phyloP scores from a whole-genome alignment of 1,140 invertebrate genomes.

The Lycorma delicatula region DNA sequence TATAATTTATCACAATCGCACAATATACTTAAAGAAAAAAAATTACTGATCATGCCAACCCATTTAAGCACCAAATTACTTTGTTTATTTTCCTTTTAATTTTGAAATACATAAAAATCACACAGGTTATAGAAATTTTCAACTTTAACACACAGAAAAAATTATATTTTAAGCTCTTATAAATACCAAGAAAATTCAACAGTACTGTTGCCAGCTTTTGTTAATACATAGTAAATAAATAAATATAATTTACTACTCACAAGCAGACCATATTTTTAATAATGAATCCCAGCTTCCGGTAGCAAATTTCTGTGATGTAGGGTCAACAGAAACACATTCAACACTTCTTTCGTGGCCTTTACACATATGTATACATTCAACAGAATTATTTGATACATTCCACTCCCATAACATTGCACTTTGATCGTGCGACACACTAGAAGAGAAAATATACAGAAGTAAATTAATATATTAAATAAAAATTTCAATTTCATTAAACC shows the following conservation, averaged over 20 bases:
- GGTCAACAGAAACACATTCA: slow-evolving; percentile 70
- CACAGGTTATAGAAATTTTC: too few relatives aligned
- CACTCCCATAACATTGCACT: slow-evolving; percentile 86
- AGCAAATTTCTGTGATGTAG: slow-evolving; percentile 58
- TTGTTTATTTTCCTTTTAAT: too few relatives aligned
- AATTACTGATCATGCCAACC: too few relatives aligned
- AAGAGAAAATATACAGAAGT: slow-evolving; percentile 30
- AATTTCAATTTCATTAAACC: too few relatives aligned
- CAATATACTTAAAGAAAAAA: too few relatives aligned
- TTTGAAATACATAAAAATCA: too few relatives aligned
- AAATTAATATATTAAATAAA: slow-evolving; percentile 6
- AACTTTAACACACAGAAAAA: too few relatives aligned
- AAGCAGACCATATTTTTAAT: slow-evolving; percentile 66
- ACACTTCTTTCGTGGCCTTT: slow-evolving; percentile 83
- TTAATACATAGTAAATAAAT: not conserved
- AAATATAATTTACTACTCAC: not conserved
- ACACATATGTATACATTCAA: slow-evolving; percentile 71
- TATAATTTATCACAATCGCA: too few relatives aligned
- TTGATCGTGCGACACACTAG: slow-evolving; percentile 84
- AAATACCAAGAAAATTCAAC: too few relatives aligned
- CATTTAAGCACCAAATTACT: too few relatives aligned
- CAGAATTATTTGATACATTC: slow-evolving; percentile 64
- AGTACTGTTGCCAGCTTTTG: too few relatives aligned
- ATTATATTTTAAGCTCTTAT: too few relatives aligned
- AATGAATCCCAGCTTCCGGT: slow-evolving; percentile 88